These are phyloP conservation scores for Macrosiphum euphorbiae DNA, from an alignment of 2,888 invertebrate genomes.

Conservation along the genomic window DNA sequence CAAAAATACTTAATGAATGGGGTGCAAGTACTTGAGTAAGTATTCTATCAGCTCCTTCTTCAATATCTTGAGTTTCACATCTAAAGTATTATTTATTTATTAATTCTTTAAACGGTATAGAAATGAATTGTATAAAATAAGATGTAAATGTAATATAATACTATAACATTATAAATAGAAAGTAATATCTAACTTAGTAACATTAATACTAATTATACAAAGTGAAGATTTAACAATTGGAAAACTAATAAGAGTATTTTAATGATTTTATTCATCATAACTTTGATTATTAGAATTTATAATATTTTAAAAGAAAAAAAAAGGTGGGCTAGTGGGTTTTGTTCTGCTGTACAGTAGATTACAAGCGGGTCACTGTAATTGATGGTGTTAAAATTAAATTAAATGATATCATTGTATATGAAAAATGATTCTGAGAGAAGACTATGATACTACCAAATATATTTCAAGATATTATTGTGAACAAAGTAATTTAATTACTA, in stretches of 20 bases:
- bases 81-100: constrained; percentile 17
- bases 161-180: not conserved
- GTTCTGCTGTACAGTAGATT: too few relatives aligned
- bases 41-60: constrained; percentile 57
- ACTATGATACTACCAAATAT: too few relatives aligned
- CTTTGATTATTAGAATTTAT: not conserved
- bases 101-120: not conserved
- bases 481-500: too few relatives aligned
- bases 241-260: not conserved
- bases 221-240: not conserved
- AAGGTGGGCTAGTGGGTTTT: not conserved
- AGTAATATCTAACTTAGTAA: not conserved
- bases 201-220: not conserved
- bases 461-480: too few relatives aligned
- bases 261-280: constrained; percentile 11
- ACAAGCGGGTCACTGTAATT: too few relatives aligned
- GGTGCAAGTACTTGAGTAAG: constrained; percentile 48
- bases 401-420: too few relatives aligned
- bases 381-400: too few relatives aligned
- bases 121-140: not conserved
- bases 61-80: constrained; percentile 44
- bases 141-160: not conserved
- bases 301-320: not conserved
- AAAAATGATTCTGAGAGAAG: too few relatives aligned
- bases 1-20: constrained; percentile 23